Evolutionary conservation across 1,140 invertebrate species (phyloP).

Genomic region (Drosophila triauraria): DNA sequence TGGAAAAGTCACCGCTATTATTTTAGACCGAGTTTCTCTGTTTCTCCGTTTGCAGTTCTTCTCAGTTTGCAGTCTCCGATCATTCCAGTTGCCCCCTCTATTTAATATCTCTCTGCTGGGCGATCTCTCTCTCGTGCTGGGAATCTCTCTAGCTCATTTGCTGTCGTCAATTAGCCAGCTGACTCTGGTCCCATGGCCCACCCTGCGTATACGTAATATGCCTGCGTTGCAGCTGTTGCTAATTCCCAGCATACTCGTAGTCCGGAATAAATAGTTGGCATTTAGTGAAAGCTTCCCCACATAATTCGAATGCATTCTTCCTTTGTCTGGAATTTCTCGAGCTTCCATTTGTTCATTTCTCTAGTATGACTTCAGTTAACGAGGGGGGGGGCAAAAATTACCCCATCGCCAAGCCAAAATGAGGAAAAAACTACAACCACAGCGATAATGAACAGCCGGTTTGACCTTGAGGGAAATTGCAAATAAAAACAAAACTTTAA

Average conservation of each 20-base stretch:
- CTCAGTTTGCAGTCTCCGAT: slow-evolving; percentile 25
- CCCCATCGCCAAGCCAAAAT: not conserved
- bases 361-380: slow-evolving; percentile 25
- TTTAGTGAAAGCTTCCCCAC: not conserved
- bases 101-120: slow-evolving; percentile 2
- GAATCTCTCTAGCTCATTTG: slow-evolving; percentile 24
- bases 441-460: slow-evolving; percentile 67
- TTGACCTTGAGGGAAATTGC: slow-evolving; percentile 62
- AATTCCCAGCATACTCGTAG: not conserved
- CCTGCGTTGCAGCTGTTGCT: slow-evolving; percentile 29
- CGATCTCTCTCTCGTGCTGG: not conserved
- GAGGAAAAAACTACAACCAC: slow-evolving; percentile 21
- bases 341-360: slow-evolving; percentile 12
- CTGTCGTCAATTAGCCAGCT: slow-evolving; percentile 63
- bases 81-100: slow-evolving; percentile 20
- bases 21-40: slow-evolving; percentile 32
- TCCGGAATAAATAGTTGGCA: not conserved
- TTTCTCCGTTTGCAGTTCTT: slow-evolving; percentile 36
- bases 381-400: slow-evolving; percentile 7
- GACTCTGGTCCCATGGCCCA: slow-evolving; percentile 31
- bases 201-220: slow-evolving; percentile 71
- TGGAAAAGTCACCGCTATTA: slow-evolving; percentile 63
- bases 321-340: slow-evolving; percentile 2
- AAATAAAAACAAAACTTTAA: slow-evolving; percentile 49
- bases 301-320: slow-evolving; percentile 6